phyloP scores from a whole-genome alignment of 2,113 vertebrate species.

The Anoplopoma fimbria region DNA sequence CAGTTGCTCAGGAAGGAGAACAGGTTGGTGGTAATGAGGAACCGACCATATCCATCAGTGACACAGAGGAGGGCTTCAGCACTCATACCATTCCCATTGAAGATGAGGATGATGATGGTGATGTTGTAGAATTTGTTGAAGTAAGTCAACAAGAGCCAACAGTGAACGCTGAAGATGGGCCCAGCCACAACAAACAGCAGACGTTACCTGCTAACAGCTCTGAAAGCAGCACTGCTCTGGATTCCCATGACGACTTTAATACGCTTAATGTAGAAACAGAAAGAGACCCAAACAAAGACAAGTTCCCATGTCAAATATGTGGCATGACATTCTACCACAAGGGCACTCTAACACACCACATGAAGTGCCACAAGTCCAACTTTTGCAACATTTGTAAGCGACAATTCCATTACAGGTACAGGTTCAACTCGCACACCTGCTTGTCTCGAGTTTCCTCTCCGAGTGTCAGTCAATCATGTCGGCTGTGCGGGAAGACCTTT shows the following conservation, averaged over 20 bases:
- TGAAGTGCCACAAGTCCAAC: conserved; percentile 73
- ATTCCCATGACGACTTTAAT: conserved; percentile 32
- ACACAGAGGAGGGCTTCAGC: conserved; percentile 60
- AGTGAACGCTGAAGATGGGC: conserved; percentile 22
- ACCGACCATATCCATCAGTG: conserved; percentile 35
- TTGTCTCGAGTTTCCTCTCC: conserved; percentile 16
- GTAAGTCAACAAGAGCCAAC: conserved; percentile 52
- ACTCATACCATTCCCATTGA: conserved; percentile 73
- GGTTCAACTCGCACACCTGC: conserved; percentile 66
- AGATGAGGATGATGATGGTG: conserved; percentile 9
- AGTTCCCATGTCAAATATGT: conserved; percentile 68
- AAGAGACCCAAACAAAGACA: conserved; percentile 12
- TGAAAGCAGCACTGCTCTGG: conserved; percentile 18
- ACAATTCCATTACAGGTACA: conserved; percentile 53
- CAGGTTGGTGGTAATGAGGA: conserved; percentile 32
- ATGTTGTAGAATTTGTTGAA: conserved; percentile 64
- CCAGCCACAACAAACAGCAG: conserved; percentile 21
- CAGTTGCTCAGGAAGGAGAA: conserved; percentile 43
- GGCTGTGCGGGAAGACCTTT: conserved; percentile 76
- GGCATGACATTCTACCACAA: conserved; percentile 69
- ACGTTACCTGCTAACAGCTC: conserved; percentile 3
- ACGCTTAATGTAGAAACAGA: neutral
- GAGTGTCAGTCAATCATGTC: conserved; percentile 50
- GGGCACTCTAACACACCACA: conserved; percentile 72
- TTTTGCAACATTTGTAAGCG: conserved; percentile 72